A percentile compares a stretch with the other conserved stretches of the same genome.
These are phyloP conservation scores for Norana najaformis DNA, from an alignment of 2,888 invertebrate genomes.

Conservation along the genomic window DNA sequence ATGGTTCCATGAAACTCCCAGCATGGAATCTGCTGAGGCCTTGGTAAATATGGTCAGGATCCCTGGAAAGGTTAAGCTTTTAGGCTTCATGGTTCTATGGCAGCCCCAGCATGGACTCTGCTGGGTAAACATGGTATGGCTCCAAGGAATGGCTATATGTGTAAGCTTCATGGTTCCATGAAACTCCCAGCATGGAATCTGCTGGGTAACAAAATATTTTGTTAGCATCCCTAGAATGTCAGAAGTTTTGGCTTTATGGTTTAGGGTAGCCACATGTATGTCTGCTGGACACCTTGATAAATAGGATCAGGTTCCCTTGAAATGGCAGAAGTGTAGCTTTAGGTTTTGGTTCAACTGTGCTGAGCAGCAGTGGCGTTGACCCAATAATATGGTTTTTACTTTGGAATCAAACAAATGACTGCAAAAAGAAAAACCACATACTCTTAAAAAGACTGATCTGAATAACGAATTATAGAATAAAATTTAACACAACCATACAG, in stretches of 20 bases:
- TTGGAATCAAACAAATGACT: slow-evolving; percentile 6
- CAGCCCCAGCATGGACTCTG: slow-evolving; percentile 18
- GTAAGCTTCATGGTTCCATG: neutral
- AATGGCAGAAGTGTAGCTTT: neutral
- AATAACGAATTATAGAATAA: neutral
- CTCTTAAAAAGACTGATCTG: neutral
- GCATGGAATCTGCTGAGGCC: slow-evolving; percentile 20
- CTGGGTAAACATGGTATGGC: slow-evolving; percentile 7
- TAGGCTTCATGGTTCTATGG: neutral
- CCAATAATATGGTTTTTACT: slow-evolving; percentile 2
- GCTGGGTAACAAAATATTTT: neutral
- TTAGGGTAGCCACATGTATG: slow-evolving; percentile 4
- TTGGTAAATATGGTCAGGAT: neutral
- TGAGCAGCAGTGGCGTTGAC: neutral
- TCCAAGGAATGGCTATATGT: neutral
- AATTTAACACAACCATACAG: neutral
- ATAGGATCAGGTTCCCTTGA: neutral
- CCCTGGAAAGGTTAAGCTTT: neutral
- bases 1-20: neutral
- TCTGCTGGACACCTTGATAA: neutral
- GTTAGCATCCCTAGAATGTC: neutral
- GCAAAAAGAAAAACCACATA: slow-evolving; percentile 10
- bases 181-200: neutral
- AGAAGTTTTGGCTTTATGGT: neutral
- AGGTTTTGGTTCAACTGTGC: slow-evolving; percentile 13